Percentiles rank a stretch among this genome's conserved stretches.
Conservation (phyloP, 2,888 invertebrate genomes). For the Ernsta delagoae region DNA sequence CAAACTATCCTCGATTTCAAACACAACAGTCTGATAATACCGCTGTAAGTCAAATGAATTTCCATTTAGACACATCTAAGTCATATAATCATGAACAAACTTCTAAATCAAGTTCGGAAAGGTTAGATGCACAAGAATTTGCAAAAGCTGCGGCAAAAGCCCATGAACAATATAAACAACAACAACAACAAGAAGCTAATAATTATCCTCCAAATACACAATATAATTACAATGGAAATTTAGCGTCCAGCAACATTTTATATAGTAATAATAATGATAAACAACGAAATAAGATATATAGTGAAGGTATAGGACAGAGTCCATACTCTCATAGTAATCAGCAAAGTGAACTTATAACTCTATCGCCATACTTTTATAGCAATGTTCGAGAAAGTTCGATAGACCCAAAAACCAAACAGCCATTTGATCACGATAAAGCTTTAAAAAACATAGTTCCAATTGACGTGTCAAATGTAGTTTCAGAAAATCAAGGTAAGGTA, state of each 20-base stretch:
- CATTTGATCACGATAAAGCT: conserved; percentile 79
- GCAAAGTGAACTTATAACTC: conserved; percentile 67
- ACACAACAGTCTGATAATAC: conserved; percentile 56
- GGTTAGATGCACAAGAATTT: conserved; percentile 70
- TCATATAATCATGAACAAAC: conserved; percentile 63
- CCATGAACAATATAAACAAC: conserved; percentile 71
- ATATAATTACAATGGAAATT: conserved; percentile 45
- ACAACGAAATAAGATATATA: conserved; percentile 56
- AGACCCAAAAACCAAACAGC: conserved; percentile 65
- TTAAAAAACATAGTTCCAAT: conserved; percentile 79
- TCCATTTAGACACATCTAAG: conserved; percentile 71
- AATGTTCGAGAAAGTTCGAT: conserved; percentile 57
- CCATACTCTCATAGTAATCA: conserved; percentile 52
- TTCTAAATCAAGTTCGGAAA: conserved; percentile 66
- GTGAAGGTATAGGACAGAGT: conserved; percentile 53
- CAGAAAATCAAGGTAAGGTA: conserved; percentile 57
- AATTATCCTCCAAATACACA: conserved; percentile 52
- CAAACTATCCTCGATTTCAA: conserved; percentile 62
- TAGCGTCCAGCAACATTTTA: conserved; percentile 44
- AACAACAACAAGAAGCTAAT: conserved; percentile 56
- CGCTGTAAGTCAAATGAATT: conserved; percentile 70
- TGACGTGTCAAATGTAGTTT: conserved; percentile 74
- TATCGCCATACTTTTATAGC: conserved; percentile 62
- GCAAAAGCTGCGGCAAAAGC: conserved; percentile 75
- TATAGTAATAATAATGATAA: conserved; percentile 60